Conservation (phyloP, 1,140 invertebrate genomes). For the Calephelis virginiensis region DNA sequence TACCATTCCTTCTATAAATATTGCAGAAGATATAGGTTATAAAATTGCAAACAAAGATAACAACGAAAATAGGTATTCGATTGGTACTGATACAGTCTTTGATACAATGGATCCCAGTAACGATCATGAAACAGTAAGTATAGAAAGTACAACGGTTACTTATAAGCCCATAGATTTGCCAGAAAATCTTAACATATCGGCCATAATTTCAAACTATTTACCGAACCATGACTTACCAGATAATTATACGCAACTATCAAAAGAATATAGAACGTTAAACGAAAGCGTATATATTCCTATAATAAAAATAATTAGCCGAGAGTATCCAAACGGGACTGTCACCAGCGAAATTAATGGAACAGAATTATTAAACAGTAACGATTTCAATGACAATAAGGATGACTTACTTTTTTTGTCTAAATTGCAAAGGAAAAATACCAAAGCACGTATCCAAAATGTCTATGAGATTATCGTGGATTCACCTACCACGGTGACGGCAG, state of each 20-base stretch:
- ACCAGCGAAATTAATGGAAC: conserved; percentile 24
- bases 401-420: neutral
- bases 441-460: neutral
- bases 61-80: neutral
- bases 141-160: no score
- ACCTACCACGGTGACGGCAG: neutral
- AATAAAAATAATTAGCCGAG: conserved; percentile 24
- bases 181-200: no score
- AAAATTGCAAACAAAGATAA: neutral
- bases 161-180: no score
- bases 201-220: neutral
- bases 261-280: neutral
- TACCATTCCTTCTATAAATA: neutral
- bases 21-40: neutral
- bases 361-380: conserved; percentile 19
- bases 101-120: no score
- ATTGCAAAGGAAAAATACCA: neutral
- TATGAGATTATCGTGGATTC: neutral
- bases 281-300: conserved; percentile 8
- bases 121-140: no score
- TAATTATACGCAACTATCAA: neutral
- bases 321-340: conserved; percentile 25
- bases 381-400: conserved; percentile 1
- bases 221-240: neutral
- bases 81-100: no score